Evolutionary conservation across 2,888 invertebrate species (phyloP), one percentile per base, ranked within the genome.

Genomic region (Zaprionus lineosus): DNA sequence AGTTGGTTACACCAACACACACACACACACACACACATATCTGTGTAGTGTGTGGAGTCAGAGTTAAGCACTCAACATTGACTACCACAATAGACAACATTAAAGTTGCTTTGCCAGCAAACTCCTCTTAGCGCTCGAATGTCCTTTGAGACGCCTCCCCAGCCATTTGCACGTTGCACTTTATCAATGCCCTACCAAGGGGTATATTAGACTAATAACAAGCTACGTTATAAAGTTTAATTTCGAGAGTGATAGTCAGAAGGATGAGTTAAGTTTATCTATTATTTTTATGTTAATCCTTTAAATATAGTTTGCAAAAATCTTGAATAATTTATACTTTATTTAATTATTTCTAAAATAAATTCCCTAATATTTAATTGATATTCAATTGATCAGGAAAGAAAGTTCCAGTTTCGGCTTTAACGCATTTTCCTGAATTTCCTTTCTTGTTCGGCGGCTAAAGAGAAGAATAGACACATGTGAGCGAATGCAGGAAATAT

Each of bases 51-150:
- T n/a, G n/a, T n/a, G n/a, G n/a, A n/a, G n/a, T n/a, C 83, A 73
- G 71, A 68, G 76, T 68, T 79, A 78, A 78, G 79, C 73, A 79
- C 84, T 76, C 74, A 73, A 68, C 67, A 83, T 77, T 74, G 84
- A 81, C 82, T 79, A 63, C 66, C 69, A 76, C 79, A 84, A 79
- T 73, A 77, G 82, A 81, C 78, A 69, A 78, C 75, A 81, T 82
- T 81, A 73, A 84, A 73, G 74, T 77, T 62, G 58, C 65, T 75
- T 66, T 61, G 57, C 56, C 58, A 58, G 55, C n/a, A n/a, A n/a
- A n/a, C n/a, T n/a, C 57, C 60, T 56, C 41, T 12, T n/a, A 16
- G 41, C 19, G 3, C 24, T 19, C 19, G 19, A 15, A 26, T 12
- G 12, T 34, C 14, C 36, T 39, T 19, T 47, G 14, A 44, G 36